These are phyloP conservation scores for Drosophila affinis DNA, from an alignment of 2,888 invertebrate species.

Conservation along the genomic window DNA sequence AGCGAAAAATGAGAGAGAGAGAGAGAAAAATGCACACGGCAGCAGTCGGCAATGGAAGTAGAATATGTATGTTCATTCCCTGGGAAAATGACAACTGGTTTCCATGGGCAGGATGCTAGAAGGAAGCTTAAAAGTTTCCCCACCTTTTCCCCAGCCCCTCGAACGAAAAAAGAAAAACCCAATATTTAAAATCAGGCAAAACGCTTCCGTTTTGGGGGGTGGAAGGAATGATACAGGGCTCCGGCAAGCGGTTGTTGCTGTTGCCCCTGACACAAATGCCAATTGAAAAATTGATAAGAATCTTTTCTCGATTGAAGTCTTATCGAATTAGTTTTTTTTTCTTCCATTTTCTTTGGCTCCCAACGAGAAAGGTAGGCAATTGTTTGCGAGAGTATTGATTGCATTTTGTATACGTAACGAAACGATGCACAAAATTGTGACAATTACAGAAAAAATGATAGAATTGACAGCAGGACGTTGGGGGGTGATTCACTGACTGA, in stretches of 20 bases:
- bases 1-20: not conserved
- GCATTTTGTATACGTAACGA: too few relatives aligned
- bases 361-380: conserved; percentile 5
- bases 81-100: conserved; percentile 46
- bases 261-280: conserved; percentile 48
- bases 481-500: too few relatives aligned
- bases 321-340: conserved; percentile 4
- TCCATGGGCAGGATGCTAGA: conserved; percentile 4
- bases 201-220: conserved; percentile 23
- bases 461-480: too few relatives aligned
- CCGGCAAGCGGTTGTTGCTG: conserved; percentile 11
- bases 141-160: not conserved
- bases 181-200: conserved; percentile 53
- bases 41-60: conserved; percentile 8
- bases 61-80: conserved; percentile 11
- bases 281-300: conserved; percentile 57
- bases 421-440: too few relatives aligned
- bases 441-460: too few relatives aligned
- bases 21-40: conserved; percentile 34
- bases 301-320: conserved; percentile 31
- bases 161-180: conserved; percentile 2
- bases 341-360: too few relatives aligned
- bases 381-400: not conserved
- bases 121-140: conserved; percentile 50
- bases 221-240: conserved; percentile 17